These are phyloP conservation scores for Anabacerthia variegaticeps DNA, from an alignment of 2,797 vertebrate species.

Conservation along the genomic window DNA sequence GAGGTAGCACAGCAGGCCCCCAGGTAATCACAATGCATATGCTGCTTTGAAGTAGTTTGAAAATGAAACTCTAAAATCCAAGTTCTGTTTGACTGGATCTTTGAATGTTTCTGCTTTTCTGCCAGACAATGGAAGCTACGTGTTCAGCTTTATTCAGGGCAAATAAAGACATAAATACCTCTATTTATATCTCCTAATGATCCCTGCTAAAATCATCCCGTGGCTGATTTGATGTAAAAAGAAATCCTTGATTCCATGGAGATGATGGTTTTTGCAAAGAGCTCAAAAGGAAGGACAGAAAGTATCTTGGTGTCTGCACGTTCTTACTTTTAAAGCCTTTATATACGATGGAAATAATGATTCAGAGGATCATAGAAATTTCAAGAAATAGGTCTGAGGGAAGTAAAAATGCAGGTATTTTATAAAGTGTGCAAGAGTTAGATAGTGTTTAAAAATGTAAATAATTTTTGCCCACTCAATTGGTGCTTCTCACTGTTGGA, in stretches of 20 bases:
- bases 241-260: not conserved
- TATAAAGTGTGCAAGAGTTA: not conserved
- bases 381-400: not conserved
- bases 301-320: rapidly evolving
- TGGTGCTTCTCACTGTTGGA: not conserved
- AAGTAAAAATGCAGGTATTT: not conserved
- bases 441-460: not conserved
- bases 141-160: not conserved
- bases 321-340: not conserved
- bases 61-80: not conserved
- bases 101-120: not conserved
- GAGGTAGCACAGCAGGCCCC: not conserved
- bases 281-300: not conserved
- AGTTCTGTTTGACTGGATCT: not conserved
- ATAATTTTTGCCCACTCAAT: not conserved
- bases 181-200: not conserved
- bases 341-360: not conserved
- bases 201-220: not conserved
- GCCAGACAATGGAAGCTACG: rapidly evolving
- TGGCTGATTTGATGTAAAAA: not conserved
- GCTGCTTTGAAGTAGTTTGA: not conserved
- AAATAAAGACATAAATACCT: not conserved
- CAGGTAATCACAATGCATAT: not conserved
- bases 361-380: not conserved
- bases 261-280: not conserved